These are phyloP conservation scores for Onychomys arenicola DNA, from an alignment of 2,797 vertebrate genomes.

Conservation along the genomic window DNA sequence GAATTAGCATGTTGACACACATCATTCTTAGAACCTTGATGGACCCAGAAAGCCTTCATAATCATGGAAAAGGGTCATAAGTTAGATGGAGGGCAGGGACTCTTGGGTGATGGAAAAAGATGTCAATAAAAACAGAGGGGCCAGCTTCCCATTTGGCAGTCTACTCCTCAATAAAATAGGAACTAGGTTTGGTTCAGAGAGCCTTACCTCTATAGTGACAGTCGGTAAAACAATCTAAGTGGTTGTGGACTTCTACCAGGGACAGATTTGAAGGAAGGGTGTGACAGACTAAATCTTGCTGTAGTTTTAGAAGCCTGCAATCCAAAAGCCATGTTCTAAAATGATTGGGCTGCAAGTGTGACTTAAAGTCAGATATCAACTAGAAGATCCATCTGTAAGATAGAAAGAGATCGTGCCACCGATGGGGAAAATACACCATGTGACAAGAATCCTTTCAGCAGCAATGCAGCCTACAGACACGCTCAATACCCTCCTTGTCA, in stretches of 20 bases:
- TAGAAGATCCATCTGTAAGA: neutral
- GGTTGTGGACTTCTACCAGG: neutral
- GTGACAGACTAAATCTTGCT: neutral
- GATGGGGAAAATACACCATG: rapidly evolving
- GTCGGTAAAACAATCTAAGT: neutral
- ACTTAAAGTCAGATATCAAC: neutral
- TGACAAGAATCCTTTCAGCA: neutral
- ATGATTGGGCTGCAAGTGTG: neutral
- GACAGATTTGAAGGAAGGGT: neutral
- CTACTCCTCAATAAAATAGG: neutral
- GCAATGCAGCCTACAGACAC: neutral
- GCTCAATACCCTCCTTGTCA: neutral
- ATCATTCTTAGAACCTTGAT: neutral
- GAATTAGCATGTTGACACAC: neutral
- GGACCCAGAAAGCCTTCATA: neutral
- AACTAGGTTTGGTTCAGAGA: neutral
- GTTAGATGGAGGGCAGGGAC: neutral
- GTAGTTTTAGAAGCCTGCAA: neutral
- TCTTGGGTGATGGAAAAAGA: neutral
- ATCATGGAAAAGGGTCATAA: neutral
- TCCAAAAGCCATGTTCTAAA: neutral
- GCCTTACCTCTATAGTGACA: neutral
- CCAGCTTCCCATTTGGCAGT: neutral
- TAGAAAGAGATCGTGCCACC: neutral
- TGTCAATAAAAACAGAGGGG: neutral